A percentile compares a stretch with the other conserved stretches of the same genome.
Evolutionary conservation across 2,113 vertebrate genomes (phyloP).

Genomic region (Raphicerus campestris): DNA sequence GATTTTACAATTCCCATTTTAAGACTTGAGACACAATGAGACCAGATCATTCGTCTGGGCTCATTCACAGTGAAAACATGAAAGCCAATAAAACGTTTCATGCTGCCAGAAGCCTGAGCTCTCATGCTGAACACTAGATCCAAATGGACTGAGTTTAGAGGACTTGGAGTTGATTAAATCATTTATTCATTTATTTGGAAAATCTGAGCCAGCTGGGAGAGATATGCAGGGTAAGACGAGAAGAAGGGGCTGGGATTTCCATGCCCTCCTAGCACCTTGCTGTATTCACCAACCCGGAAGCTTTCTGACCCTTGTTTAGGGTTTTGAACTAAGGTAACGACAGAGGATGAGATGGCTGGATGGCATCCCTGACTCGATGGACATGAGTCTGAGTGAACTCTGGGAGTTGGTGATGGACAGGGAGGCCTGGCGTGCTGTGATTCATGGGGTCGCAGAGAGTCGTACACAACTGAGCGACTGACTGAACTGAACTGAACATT

Average conservation of each 20-base stretch:
- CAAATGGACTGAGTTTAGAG: not conserved
- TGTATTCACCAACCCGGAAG: not conserved
- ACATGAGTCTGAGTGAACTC: too few relatives aligned
- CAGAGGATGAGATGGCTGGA: too few relatives aligned
- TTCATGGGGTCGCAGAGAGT: too few relatives aligned
- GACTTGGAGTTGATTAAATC: not conserved
- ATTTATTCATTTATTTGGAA: not conserved
- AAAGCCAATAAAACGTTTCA: not conserved
- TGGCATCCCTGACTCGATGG: too few relatives aligned
- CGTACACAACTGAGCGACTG: too few relatives aligned
- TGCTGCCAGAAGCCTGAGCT: not conserved
- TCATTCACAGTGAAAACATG: not conserved
- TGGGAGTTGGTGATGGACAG: too few relatives aligned
- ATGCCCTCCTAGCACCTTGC: not conserved
- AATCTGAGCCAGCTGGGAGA: not conserved
- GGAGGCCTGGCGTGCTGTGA: too few relatives aligned
- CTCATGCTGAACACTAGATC: not conserved
- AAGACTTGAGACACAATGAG: not conserved
- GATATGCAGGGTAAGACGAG: not conserved
- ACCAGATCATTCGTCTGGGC: not conserved
- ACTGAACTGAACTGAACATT: not conserved
- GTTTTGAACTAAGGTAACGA: not conserved
- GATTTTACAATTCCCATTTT: not conserved
- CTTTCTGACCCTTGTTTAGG: not conserved
- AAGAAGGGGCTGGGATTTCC: rapidly evolving